Conservation (phyloP, 92 coral and sea anemone species). For the Montipora capitata region DNA sequence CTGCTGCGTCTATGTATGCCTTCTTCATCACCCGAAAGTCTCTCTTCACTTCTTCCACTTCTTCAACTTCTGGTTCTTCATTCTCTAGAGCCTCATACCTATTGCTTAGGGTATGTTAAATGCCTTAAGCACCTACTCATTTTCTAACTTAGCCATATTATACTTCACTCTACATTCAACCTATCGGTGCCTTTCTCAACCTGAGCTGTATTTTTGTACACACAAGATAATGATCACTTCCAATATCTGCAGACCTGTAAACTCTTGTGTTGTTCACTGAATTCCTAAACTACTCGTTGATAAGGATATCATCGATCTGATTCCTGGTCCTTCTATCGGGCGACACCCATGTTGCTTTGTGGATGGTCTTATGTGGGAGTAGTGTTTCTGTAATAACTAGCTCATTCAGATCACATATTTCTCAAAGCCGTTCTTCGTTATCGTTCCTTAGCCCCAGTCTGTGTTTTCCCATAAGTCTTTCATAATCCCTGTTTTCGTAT, state of each 20-base stretch:
- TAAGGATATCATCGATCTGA: constrained; percentile 61
- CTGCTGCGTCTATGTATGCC: constrained; percentile 38
- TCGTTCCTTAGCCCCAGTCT: constrained; percentile 3
- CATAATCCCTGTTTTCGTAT: constrained; percentile 2
- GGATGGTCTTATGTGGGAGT: constrained; percentile 22
- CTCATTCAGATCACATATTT: constrained; percentile 13
- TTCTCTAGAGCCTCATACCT: background rate
- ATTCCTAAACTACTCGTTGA: constrained; percentile 46
- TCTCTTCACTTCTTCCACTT: background rate
- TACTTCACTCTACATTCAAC: constrained; percentile 33
- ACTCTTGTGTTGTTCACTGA: constrained; percentile 75
- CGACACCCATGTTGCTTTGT: constrained; percentile 46
- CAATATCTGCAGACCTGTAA: constrained; percentile 68
- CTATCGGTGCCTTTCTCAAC: constrained; percentile 23
- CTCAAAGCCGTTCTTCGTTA: constrained; percentile 35
- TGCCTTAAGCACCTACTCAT: background rate
- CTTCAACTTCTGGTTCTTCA: background rate
- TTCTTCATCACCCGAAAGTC: constrained; percentile 33
- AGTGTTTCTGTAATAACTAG: constrained; percentile 45
- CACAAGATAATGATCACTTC: constrained; percentile 67
- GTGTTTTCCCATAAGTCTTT: background rate
- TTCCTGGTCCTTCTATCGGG: constrained; percentile 42
- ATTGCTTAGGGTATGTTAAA: constrained; percentile 12
- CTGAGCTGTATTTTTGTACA: constrained; percentile 46
- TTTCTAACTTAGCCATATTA: constrained; percentile 37